Base-by-base conservation (phyloP, 2,113 vertebrate genomes). In the Oryzias javanicus region DNA sequence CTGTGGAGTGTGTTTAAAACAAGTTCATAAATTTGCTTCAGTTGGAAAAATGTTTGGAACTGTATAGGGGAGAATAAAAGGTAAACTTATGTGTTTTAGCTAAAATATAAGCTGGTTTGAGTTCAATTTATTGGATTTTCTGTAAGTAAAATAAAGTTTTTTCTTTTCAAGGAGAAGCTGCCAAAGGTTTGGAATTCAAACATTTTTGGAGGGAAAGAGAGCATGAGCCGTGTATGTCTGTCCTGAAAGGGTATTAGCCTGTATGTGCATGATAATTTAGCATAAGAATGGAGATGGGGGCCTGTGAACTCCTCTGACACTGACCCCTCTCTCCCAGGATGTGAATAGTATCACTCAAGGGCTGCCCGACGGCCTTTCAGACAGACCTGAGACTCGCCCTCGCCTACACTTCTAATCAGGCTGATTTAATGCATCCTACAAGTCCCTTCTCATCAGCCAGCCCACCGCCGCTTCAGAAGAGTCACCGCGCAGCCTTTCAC, bases 371-470 rank as follows among this genome's bases (percentile, higher is more conserved):
- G 51, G 71, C 74, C 67, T 77, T 82, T 85, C 82, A 78, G 59
- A 42, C 66, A 64, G 74, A 86, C 76, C 81, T 52, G 70, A 76
- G 81, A 68, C 74, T 47, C 76, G 73, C 74, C 78, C 80, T 83
- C 54, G 61, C 74, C 80, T 81, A 76, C 84, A 86, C 85, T 85
- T 74, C 78, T 78, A 83, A 88, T 88, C 82, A 80, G 76, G 69
- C 81, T 86, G 79, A 86, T 90, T 89, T 84, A 86, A 90, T 82
- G 81, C 72, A 78, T 89, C 85, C 83, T 83, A 74, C 70, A 67
- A 73, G 79, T 65, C 74, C 48, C 74, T 79, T 67, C 74, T 70
- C 61, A 27, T 58, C 66, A 56, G 55, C 55, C 70, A 42, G 63
- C 29, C 27, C 15, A 50, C 58, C n/a, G 24, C 69, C 20, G 70